Conservation (phyloP, 2,113 vertebrate genomes). For the Plecotus auritus region DNA sequence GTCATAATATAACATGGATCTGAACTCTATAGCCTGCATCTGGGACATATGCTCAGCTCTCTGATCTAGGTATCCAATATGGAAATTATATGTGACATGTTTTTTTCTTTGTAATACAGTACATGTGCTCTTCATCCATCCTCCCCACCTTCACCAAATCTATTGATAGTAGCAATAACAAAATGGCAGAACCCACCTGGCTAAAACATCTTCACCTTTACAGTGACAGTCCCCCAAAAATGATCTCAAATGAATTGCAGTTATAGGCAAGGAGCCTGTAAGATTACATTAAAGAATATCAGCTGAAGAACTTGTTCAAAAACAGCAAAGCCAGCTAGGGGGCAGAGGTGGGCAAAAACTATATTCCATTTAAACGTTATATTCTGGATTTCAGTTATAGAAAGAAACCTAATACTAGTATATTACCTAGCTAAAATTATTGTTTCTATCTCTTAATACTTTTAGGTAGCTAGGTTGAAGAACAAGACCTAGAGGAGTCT, state of each 20-base stretch:
- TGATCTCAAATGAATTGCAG: constrained; percentile 33
- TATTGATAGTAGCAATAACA: constrained; percentile 59
- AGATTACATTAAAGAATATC: constrained; percentile 55
- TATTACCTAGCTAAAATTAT: constrained; percentile 49
- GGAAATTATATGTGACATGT: constrained; percentile 61
- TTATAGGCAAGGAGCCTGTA: constrained; percentile 39
- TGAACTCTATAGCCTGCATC: constrained; percentile 65
- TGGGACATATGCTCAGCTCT: constrained; percentile 66
- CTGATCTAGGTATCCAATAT: constrained; percentile 59
- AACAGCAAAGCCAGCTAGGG: neutral
- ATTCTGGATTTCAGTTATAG: constrained; percentile 42
- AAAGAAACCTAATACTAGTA: constrained; percentile 25
- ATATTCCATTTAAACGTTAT: constrained; percentile 51
- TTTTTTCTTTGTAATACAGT: constrained; percentile 71
- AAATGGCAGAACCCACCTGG: constrained; percentile 56
- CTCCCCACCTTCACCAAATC: neutral
- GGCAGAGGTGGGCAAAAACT: neutral
- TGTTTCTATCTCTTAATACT: constrained; percentile 47
- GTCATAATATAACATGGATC: constrained; percentile 60
- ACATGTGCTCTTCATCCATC: constrained; percentile 1
- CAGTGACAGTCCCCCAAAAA: constrained; percentile 63
- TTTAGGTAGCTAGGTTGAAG: constrained; percentile 54
- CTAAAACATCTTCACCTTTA: constrained; percentile 69
- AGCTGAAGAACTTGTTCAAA: constrained; percentile 56
- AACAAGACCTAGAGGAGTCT: constrained; percentile 44